Percentiles rank a stretch among this genome's conserved stretches.
Conservation (phyloP, 2,797 vertebrate species). For the Sebastes jordani region DNA sequence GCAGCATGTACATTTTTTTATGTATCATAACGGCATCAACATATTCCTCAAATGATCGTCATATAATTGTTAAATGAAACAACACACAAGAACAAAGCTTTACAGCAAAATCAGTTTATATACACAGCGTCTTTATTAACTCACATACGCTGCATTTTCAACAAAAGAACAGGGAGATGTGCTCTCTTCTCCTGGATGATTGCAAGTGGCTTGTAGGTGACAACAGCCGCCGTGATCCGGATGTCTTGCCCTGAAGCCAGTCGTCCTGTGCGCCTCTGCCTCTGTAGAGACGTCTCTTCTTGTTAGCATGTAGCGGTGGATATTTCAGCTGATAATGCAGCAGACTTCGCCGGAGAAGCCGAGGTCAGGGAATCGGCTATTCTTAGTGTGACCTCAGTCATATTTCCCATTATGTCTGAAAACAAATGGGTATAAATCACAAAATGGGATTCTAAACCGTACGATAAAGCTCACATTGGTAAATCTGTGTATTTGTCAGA, state of each 20-base stretch:
- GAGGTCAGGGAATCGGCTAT: constrained; percentile 20
- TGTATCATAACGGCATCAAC: background rate
- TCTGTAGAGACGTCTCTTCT: constrained; percentile 37
- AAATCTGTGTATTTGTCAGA: constrained; percentile 24
- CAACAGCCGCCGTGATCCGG: constrained; percentile 69
- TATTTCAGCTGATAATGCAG: constrained; percentile 46
- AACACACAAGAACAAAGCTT: background rate
- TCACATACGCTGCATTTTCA: constrained; percentile 11
- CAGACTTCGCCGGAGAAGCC: constrained; percentile 1
- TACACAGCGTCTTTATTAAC: constrained; percentile 18
- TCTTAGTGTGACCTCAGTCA: constrained; percentile 22
- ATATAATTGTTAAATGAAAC: background rate
- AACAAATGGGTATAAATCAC: constrained; percentile 36
- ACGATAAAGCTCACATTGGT: background rate
- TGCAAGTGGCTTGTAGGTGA: constrained; percentile 68
- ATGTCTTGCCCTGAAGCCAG: constrained; percentile 59
- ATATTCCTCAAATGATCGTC: background rate
- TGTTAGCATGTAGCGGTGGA: constrained; percentile 21
- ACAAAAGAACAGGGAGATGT: constrained; percentile 22
- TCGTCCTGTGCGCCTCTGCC: constrained; percentile 24
- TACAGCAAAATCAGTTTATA: background rate
- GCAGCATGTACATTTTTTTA: background rate
- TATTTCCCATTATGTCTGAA: constrained; percentile 11
- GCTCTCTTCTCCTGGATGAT: constrained; percentile 53
- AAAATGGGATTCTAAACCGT: constrained; percentile 9